Percentiles rank a stretch among this genome's conserved stretches.
Evolutionary conservation across 1,140 invertebrate species (phyloP).

Genomic region (Lepidurus arcticus): DNA sequence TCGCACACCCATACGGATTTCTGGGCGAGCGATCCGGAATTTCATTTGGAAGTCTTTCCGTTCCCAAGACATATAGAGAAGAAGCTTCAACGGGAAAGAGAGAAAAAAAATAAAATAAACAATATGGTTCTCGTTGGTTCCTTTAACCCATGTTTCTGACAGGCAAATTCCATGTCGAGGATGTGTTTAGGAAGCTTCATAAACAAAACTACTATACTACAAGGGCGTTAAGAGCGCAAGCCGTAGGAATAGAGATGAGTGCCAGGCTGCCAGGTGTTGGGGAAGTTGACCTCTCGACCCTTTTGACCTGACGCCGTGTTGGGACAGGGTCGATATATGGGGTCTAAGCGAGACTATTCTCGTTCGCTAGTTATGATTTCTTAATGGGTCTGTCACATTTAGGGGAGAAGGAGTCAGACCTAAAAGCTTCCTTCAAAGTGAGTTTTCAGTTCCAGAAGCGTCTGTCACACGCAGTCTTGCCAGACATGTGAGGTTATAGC

Average conservation of each 20-base stretch:
- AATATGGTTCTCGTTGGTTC: no score
- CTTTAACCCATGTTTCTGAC: no score
- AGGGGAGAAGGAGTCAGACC: neutral
- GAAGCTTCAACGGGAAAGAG: no score
- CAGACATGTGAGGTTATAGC: neutral
- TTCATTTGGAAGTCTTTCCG: no score
- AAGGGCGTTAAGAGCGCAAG: no score
- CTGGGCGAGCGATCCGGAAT: no score
- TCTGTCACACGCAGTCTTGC: neutral
- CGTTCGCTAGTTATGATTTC: neutral
- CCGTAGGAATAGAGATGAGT: no score
- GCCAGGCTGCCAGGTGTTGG: neutral
- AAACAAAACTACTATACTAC: no score
- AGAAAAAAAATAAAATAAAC: no score
- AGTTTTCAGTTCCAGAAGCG: neutral
- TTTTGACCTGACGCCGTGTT: neutral
- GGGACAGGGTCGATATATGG: neutral
- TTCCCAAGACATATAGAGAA: no score
- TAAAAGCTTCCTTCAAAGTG: conserved; percentile 5
- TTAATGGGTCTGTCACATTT: conserved; percentile 19
- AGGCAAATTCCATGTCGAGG: no score
- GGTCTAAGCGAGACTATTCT: neutral
- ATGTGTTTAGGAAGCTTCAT: no score
- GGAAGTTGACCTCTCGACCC: neutral
- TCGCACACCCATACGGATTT: neutral